phyloP scores from a whole-genome alignment of 35 echinoderm and acorn worm genomes.

The Nesometra sesokonis region DNA sequence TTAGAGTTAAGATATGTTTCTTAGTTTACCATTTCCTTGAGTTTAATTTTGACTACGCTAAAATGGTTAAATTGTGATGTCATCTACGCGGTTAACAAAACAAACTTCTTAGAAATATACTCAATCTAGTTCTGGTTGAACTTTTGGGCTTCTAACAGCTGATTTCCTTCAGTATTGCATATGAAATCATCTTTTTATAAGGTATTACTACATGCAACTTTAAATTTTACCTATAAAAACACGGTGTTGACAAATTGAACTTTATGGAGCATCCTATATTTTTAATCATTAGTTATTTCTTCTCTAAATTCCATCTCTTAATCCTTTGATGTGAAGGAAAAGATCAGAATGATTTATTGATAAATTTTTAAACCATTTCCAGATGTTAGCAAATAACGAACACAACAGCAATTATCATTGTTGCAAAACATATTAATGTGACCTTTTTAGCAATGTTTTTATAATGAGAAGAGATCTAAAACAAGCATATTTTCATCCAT shows the following conservation, averaged over 20 bases:
- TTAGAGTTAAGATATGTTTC: too few relatives aligned
- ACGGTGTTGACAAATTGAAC: neutral
- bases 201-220: too few relatives aligned
- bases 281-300: neutral
- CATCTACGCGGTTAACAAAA: too few relatives aligned
- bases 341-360: neutral
- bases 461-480: neutral
- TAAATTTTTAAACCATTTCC: neutral
- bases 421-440: neutral
- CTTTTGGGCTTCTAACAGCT: too few relatives aligned
- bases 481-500: neutral
- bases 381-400: neutral
- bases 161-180: too few relatives aligned
- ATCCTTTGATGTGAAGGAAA: neutral
- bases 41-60: too few relatives aligned
- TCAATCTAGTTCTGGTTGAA: too few relatives aligned
- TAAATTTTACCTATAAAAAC: neutral
- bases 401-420: neutral
- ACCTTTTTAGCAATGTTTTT: neutral
- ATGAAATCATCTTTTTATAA: too few relatives aligned
- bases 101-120: too few relatives aligned
- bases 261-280: neutral
- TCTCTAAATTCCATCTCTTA: neutral
- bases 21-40: too few relatives aligned
- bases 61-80: too few relatives aligned